Conservation (phyloP, 2,888 invertebrate genomes). For the Monoplex corrugatus region DNA sequence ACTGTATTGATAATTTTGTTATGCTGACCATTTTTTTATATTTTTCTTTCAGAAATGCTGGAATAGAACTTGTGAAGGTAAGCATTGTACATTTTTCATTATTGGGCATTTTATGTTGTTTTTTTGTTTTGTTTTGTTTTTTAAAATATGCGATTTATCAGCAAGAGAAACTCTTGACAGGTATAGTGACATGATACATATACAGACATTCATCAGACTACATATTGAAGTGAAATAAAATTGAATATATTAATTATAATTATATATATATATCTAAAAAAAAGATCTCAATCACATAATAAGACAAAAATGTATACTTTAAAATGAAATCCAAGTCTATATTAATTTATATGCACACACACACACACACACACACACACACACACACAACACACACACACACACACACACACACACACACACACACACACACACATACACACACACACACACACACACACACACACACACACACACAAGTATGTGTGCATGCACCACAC, state of each 20-base stretch:
- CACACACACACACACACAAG: not conserved
- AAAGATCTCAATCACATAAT: too few species aligned
- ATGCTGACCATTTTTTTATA: not conserved
- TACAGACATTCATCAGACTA: too few species aligned
- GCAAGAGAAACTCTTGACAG: too few species aligned
- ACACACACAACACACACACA: not conserved
- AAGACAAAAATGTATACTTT: too few species aligned
- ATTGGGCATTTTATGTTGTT: not conserved
- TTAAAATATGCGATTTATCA: too few species aligned
- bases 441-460: slow-evolving; percentile 29
- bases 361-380: not conserved
- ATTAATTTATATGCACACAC: too few species aligned
- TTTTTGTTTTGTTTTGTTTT: too few species aligned
- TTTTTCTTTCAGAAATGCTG: slow-evolving; percentile 48
- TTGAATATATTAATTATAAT: too few species aligned
- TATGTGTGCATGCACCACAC: not conserved
- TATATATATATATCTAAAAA: too few species aligned
- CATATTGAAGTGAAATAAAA: too few species aligned
- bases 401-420: not conserved
- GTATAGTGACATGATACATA: too few species aligned
- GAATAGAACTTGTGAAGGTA: slow-evolving; percentile 50
- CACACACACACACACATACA: not conserved
- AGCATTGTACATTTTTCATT: not conserved
- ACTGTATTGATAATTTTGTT: not conserved
- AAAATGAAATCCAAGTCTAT: too few species aligned